Percentiles rank a stretch among this genome's conserved stretches.
These are phyloP conservation scores for Drosophila biarmipes DNA, from an alignment of 1,140 invertebrate species.

Conservation along the genomic window DNA sequence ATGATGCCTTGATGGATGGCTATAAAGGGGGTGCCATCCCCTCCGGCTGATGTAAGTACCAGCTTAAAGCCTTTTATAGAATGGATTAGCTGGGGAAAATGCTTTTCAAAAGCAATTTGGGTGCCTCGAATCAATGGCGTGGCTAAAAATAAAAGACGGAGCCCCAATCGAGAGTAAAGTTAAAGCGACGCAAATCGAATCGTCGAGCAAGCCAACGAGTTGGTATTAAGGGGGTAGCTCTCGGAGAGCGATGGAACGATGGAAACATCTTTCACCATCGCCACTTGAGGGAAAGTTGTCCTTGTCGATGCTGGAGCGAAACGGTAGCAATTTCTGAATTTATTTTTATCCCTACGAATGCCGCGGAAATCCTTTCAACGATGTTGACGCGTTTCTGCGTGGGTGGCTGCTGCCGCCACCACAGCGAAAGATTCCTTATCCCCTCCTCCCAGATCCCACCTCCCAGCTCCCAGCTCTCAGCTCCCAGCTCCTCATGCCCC, in stretches of 20 bases:
- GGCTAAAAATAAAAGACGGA: constrained; percentile 56
- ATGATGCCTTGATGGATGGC: constrained; percentile 60
- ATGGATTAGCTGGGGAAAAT: constrained; percentile 41
- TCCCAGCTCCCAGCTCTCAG: not conserved
- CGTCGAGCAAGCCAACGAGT: constrained; percentile 44
- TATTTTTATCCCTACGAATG: constrained; percentile 76
- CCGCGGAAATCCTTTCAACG: constrained; percentile 78
- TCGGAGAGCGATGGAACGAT: not conserved
- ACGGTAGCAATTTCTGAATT: constrained; percentile 80
- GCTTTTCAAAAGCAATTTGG: constrained; percentile 40
- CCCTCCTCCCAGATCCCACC: constrained; percentile 2
- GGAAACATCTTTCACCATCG: constrained; percentile 50
- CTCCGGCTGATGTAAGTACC: constrained; percentile 14
- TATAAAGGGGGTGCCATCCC: not conserved
- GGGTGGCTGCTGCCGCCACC: constrained; percentile 21
- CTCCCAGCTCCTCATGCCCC: not conserved
- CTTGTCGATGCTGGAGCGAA: constrained; percentile 52
- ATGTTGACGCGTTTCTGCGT: constrained; percentile 68
- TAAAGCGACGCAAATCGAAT: constrained; percentile 79
- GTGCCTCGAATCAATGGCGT: constrained; percentile 1
- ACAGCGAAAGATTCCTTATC: constrained; percentile 28
- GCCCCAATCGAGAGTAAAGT: constrained; percentile 64
- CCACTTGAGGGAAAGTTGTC: constrained; percentile 75
- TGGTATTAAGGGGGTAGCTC: constrained; percentile 43
- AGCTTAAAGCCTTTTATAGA: constrained; percentile 32